Conservation (phyloP, 2,113 vertebrate species). For the Ictalurus furcatus region DNA sequence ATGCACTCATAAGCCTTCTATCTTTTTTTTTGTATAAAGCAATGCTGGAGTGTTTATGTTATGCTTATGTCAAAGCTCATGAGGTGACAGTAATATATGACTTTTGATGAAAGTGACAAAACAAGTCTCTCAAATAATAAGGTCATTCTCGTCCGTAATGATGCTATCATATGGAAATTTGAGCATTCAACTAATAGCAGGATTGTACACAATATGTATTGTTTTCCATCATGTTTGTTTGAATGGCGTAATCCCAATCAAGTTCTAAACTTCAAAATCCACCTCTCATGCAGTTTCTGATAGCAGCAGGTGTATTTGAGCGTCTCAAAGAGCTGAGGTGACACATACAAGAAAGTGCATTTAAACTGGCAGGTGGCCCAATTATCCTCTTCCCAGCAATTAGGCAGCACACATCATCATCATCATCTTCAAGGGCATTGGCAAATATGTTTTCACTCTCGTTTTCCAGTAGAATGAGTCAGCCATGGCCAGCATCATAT, state of each 20-base stretch:
- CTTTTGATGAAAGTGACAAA: neutral
- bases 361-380: slow-evolving; percentile 58
- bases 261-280: slow-evolving; percentile 25
- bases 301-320: slow-evolving; percentile 50
- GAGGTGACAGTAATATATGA: neutral
- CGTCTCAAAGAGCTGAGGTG: slow-evolving; percentile 51
- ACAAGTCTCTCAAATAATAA: neutral
- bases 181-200: neutral
- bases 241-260: slow-evolving; percentile 12
- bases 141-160: neutral
- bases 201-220: neutral
- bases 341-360: slow-evolving; percentile 52
- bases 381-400: slow-evolving; percentile 61
- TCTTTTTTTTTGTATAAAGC: neutral
- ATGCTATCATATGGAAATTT: neutral
- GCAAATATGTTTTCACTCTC: slow-evolving; percentile 54
- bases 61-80: neutral
- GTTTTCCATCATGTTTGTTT: slow-evolving; percentile 8
- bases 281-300: slow-evolving; percentile 38
- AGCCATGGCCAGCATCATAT: slow-evolving; percentile 39
- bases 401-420: slow-evolving; percentile 52
- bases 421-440: slow-evolving; percentile 52
- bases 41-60: neutral
- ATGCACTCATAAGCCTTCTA: neutral
- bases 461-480: slow-evolving; percentile 54